Evolutionary conservation across 2,888 invertebrate species (phyloP), one percentile per base, ranked within the genome.

Genomic region (Synanthedon myopaeformis): DNA sequence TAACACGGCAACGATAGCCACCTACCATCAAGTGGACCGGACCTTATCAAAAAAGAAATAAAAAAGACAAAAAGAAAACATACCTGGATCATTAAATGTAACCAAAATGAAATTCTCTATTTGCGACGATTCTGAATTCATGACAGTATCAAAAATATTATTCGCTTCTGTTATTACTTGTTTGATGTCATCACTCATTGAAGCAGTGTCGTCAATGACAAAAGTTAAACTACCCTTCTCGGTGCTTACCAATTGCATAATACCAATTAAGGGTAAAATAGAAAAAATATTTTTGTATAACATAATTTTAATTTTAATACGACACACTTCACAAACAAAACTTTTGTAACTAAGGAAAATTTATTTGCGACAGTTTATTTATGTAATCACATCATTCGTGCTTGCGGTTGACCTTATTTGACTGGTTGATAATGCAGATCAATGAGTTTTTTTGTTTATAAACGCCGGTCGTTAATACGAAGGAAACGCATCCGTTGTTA

Each of bases 11-110:
- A 19, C 19, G 19, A 3, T 19, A 23, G 23, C 23, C 23, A 23
- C 5, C 23, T 23, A 23, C 23, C 5, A 23, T 23, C 4, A 23
- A 23, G 5, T 23, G 23, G 23, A 23, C 5, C 23, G 23, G 1
- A 23, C 23, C 23, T 35, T 3, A 35, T 2, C 0, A 35, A 3
- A 35, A 35, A 35, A 35, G 10, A 8, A 35, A 8, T 35, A 2
- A 10, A 10, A 35, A 35, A 10, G 2, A 8, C 28, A n/a, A 1
- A 35, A 8, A 35, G 35, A 2, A 10, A 35, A 8, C 75, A 70
- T 59, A 82, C 82, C 58, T 4, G 80, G 78, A 59, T 83, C 81
- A 55, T 79, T 79, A 54, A 82, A 82, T 0, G 80, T 80, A 1
- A 82, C 70, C 45, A 84, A 54, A 54, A 82, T 53, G 55, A 79